Evolutionary conservation across 2,797 vertebrate species (phyloP).

Genomic region (Pampus argenteus): DNA sequence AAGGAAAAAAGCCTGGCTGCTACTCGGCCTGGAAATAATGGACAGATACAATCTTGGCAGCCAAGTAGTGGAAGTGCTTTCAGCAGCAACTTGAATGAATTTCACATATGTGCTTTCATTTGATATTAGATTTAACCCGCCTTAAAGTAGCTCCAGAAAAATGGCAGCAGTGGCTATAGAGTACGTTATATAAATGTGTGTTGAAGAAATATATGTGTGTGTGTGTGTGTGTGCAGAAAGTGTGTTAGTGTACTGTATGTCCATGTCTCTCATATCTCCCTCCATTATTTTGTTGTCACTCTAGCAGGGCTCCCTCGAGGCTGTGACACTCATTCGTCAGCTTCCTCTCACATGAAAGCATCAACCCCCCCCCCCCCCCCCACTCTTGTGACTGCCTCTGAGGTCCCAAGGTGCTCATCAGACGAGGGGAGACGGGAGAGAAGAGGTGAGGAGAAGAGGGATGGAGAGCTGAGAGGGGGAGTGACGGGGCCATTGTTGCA

Average conservation of each 20-base stretch:
- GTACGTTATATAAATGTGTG: conserved; percentile 23
- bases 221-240: conserved; percentile 10
- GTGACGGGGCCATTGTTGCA: conserved; percentile 66
- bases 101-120: conserved; percentile 42
- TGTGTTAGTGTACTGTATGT: conserved; percentile 22
- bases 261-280: conserved; percentile 43
- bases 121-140: conserved; percentile 42
- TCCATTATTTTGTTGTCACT: conserved; percentile 64
- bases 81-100: conserved; percentile 33
- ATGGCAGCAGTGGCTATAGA: conserved; percentile 10
- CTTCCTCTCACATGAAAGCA: conserved; percentile 69
- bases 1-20: conserved; percentile 46
- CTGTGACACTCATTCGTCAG: conserved; percentile 64
- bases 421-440: conserved; percentile 46
- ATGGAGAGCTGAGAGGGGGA: conserved; percentile 21
- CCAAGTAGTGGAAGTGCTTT: conserved; percentile 15
- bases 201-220: conserved; percentile 5
- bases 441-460: conserved; percentile 28
- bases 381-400: conserved; percentile 62
- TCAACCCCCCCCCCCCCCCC: too few relatives aligned
- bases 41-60: conserved; percentile 34
- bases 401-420: conserved; percentile 74
- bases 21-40: conserved; percentile 13
- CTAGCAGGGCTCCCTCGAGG: conserved; percentile 46
- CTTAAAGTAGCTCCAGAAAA: conserved; percentile 34